Conservation (phyloP, 2,797 vertebrate species). For the Neoniphon sammara region DNA sequence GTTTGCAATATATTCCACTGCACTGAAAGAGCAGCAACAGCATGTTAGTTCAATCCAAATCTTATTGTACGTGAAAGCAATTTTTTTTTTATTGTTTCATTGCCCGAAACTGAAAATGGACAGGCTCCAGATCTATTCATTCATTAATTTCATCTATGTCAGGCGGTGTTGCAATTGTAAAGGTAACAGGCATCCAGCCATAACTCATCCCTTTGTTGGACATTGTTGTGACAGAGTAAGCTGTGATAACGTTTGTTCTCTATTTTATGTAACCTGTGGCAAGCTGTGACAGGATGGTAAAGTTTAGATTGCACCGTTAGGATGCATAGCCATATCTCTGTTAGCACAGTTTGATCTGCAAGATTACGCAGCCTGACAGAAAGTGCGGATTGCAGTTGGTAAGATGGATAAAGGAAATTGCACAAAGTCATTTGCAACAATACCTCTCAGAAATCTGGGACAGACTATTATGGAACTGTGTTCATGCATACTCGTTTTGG, state of each 20-base stretch:
- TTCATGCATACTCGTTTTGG: constrained; percentile 21
- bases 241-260: constrained; percentile 49
- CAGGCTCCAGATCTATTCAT: background rate
- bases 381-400: constrained; percentile 43
- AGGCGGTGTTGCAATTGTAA: constrained; percentile 23
- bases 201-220: constrained; percentile 23
- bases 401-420: constrained; percentile 24
- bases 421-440: constrained; percentile 41
- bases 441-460: constrained; percentile 33
- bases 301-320: constrained; percentile 58
- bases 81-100: background rate
- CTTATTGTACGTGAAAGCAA: background rate
- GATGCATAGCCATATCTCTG: constrained; percentile 42
- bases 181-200: constrained; percentile 22
- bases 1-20: background rate
- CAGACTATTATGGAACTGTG: background rate
- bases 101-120: background rate
- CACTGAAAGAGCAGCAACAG: background rate
- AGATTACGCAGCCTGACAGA: constrained; percentile 65
- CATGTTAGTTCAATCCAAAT: background rate
- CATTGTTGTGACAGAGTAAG: constrained; percentile 57
- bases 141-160: constrained; percentile 17
- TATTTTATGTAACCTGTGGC: constrained; percentile 52
- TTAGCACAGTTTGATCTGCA: constrained; percentile 52
- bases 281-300: constrained; percentile 59